Evolutionary conservation across 2,888 invertebrate species (phyloP), one percentile per base, ranked within the genome.

Genomic region (Parascotia fuliginaria): DNA sequence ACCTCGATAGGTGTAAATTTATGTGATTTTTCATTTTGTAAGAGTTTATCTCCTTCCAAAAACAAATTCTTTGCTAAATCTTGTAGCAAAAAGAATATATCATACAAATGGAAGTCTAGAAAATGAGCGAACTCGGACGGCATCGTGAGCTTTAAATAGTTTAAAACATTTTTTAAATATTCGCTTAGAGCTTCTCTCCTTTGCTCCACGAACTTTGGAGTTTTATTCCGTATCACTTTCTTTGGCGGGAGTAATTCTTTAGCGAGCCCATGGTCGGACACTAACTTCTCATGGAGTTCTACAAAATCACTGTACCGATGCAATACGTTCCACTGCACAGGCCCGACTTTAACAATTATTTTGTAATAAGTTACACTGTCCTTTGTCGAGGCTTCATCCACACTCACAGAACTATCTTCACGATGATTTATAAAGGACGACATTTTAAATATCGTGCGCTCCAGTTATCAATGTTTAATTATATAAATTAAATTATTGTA

Each of bases 231-330:
- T 70, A 98, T 95, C 2, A 97, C 93, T 89, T 98, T 98, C 85
- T 99, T 99, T 0, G 98, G 98, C 9, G 99, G 99, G 11, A 99
- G 87, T 51, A 97, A 92, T 71, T 97, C 97, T 79, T 96, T 97
- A 5, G 96, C 95, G 2, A 97, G 94, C 41, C 96, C 96, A 84
- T 96, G 96, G 70, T 96, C 96, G 2, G 93, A 82, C 0, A 97
- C 95, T n/a, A 98, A 92, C 76, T 95, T 95, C 42, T 97, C 96
- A 82, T 98, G 97, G 9, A 98, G 93, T 46, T 97, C 96, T 60
- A 95, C 95, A 86, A 98, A 99, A 73, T 98, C 97, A 79, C 95
- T 97, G 90, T 98, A 99, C 63, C 98, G 94, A 84, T 96, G 96
- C 70, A 94, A 94, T 6, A 98, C 95, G 60, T 93, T 94, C 99